These are phyloP conservation scores for Willisornis vidua DNA, from an alignment of 2,113 vertebrate species.

Conservation along the genomic window DNA sequence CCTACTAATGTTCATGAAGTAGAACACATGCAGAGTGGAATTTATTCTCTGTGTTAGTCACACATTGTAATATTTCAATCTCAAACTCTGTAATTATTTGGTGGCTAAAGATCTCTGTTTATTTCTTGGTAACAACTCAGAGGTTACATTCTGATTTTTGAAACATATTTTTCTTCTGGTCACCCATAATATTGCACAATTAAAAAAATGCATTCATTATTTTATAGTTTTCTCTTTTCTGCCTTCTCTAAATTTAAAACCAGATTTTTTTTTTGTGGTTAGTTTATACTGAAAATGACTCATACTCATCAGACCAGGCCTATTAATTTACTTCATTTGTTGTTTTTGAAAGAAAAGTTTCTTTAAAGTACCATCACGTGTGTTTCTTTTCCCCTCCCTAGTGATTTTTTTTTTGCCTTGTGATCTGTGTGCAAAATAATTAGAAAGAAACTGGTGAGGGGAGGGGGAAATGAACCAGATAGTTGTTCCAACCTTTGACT, in stretches of 20 bases:
- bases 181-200: not conserved
- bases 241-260: not conserved
- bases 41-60: not conserved
- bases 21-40: not conserved
- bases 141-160: not conserved
- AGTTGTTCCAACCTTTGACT: constrained; percentile 7
- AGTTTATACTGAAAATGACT: constrained; percentile 36
- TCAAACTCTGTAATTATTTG: not conserved
- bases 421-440: constrained; percentile 1
- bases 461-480: not conserved
- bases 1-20: not conserved
- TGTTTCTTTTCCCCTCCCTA: not conserved
- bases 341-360: constrained; percentile 24
- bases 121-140: not conserved
- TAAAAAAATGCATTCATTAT: not conserved
- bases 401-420: not conserved
- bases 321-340: constrained; percentile 18
- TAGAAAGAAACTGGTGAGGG: not conserved
- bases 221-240: not conserved
- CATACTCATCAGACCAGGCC: not conserved
- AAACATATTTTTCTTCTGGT: not conserved
- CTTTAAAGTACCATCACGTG: constrained; percentile 15
- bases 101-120: not conserved
- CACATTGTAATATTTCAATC: not conserved
- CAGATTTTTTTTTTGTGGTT: constrained; percentile 19